These are phyloP conservation scores for Venusia cambrica DNA, from an alignment of 2,888 invertebrate genomes.

Conservation along the genomic window DNA sequence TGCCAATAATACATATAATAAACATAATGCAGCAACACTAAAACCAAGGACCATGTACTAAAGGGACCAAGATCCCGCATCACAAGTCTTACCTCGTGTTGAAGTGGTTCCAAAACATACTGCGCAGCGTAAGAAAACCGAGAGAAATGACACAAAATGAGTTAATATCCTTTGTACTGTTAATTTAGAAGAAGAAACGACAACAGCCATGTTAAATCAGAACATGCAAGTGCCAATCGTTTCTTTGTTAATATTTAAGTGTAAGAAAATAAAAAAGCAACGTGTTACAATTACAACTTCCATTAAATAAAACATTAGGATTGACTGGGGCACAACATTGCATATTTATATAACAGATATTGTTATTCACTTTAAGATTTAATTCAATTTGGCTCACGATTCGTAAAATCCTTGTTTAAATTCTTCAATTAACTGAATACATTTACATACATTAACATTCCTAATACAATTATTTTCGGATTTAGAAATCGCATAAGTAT, in stretches of 20 bases:
- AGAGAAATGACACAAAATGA: constrained; percentile 83
- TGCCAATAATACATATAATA: constrained; percentile 23
- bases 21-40: constrained; percentile 24
- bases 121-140: constrained; percentile 91
- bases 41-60: constrained; percentile 22
- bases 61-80: constrained; percentile 24
- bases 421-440: constrained; percentile 16
- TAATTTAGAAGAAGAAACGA: constrained; percentile 58
- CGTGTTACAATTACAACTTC: constrained; percentile 63
- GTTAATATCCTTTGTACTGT: constrained; percentile 63
- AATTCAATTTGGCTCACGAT: constrained; percentile 23
- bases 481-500: background rate
- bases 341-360: constrained; percentile 68
- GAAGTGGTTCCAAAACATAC: constrained; percentile 99
- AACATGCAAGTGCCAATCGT: constrained; percentile 64
- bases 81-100: constrained; percentile 95
- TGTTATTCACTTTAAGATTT: constrained; percentile 28
- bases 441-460: constrained; percentile 22
- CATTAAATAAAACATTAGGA: constrained; percentile 75
- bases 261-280: constrained; percentile 62
- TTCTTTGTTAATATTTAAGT: constrained; percentile 32
- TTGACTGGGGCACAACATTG: constrained; percentile 93
- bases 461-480: constrained; percentile 10
- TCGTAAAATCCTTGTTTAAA: constrained; percentile 23
- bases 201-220: constrained; percentile 39